phyloP scores from a whole-genome alignment of 1,140 invertebrate genomes.

The Danaus plexippus region DNA sequence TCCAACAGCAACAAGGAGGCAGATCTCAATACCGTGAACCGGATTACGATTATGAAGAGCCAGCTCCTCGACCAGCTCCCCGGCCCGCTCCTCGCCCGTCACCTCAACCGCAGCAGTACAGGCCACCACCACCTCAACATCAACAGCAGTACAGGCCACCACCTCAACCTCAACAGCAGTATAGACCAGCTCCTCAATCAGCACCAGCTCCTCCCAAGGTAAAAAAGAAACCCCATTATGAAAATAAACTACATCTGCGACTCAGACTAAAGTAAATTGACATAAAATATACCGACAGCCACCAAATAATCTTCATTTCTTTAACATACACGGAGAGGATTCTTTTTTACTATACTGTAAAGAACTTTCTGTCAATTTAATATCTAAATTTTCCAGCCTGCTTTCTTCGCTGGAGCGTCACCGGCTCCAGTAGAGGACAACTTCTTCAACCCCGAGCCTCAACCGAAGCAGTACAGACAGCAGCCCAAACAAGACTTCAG shows the following conservation, averaged over 20 bases:
- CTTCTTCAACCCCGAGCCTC: conserved; percentile 51
- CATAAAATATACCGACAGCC: too few relatives aligned
- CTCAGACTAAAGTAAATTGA: too few relatives aligned
- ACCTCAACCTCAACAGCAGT: conserved; percentile 31
- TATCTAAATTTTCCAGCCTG: conserved; percentile 35
- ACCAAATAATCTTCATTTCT: background rate
- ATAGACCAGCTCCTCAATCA: conserved; percentile 24
- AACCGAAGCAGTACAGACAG: conserved; percentile 32
- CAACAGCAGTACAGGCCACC: conserved; percentile 28
- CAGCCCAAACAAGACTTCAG: conserved; percentile 51
- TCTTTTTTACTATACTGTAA: too few relatives aligned
- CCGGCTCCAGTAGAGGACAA: conserved; percentile 58
- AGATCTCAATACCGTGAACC: conserved; percentile 35
- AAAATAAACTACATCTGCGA: too few relatives aligned
- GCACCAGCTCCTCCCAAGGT: conserved; percentile 53
- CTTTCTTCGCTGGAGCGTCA: conserved; percentile 63
- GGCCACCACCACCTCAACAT: conserved; percentile 23
- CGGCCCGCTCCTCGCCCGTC: conserved; percentile 16
- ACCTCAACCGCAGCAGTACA: conserved; percentile 27
- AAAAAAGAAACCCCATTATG: conserved; percentile 1
- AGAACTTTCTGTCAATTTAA: conserved; percentile 5
- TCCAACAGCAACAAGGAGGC: conserved; percentile 24
- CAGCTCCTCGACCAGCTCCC: conserved; percentile 27
- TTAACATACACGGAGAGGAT: background rate
- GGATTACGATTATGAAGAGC: conserved; percentile 69